Evolutionary conservation across 2,797 vertebrate genomes (phyloP), one percentile per base, ranked within the genome.

Genomic region (Glossophaga mutica): DNA sequence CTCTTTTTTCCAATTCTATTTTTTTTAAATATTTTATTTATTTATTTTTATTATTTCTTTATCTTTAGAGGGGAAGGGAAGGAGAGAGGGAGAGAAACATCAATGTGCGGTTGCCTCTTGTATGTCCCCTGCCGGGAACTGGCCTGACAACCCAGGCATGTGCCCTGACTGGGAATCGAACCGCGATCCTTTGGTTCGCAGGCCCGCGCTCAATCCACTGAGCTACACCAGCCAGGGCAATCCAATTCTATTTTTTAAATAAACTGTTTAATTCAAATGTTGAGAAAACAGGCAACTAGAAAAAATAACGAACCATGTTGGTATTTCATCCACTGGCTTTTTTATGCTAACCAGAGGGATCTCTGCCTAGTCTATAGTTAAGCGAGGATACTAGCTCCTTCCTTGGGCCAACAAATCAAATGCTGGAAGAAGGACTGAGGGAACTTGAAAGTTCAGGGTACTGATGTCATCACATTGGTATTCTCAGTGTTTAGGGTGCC

Each of bases 191-290:
- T n/a, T n/a, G n/a, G n/a, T n/a, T n/a, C n/a, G n/a, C n/a, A n/a
- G n/a, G n/a, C n/a, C n/a, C n/a, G n/a, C n/a, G n/a, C n/a, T n/a
- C n/a, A n/a, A n/a, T n/a, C n/a, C n/a, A n/a, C n/a, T n/a, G n/a
- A n/a, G n/a, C n/a, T n/a, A n/a, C n/a, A n/a, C n/a, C n/a, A n/a
- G n/a, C n/a, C n/a, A n/a, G n/a, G n/a, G n/a, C n/a, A n/a, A n/a
- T 32, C 48, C 8, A 67, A 21, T 70, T 48, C 44, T 14, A 1
- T 21, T 76, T 89, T 55, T 62, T 79, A 26, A 96, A 59, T 29
- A 89, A 91, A 94, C 6, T 34, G 29, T 44, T 93, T 74, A 67
- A 87, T 81, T 93, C 73, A 76, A 77, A 87, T 68, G 44, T 81
- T 93, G 95, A 65, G 37, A 76, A 87, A 37, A 83, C 14, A 65